phyloP scores from a whole-genome alignment of 2,113 vertebrate genomes.

The Heterotis niloticus region DNA sequence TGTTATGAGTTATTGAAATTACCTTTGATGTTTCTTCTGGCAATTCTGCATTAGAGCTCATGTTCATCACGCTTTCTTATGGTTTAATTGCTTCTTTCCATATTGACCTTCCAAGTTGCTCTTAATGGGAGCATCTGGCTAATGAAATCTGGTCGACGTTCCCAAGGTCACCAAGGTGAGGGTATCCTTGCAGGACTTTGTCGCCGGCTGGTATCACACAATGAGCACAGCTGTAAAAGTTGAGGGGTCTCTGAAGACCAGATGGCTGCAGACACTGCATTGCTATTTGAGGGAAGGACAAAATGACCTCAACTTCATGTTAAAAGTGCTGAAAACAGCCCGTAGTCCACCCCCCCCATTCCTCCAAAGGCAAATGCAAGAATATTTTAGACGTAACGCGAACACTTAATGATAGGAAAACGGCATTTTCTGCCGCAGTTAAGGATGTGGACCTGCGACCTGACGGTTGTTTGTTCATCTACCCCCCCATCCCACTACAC shows the following conservation, averaged over 20 bases:
- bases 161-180: neutral
- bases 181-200: neutral
- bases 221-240: neutral
- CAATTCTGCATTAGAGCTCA: neutral
- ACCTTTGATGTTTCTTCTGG: neutral
- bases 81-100: no score
- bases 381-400: no score
- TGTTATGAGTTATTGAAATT: neutral
- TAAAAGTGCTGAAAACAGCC: neutral
- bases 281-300: conserved; percentile 13
- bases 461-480: no score
- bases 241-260: conserved; percentile 6
- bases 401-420: no score
- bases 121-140: neutral
- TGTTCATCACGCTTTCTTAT: neutral
- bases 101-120: neutral
- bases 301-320: conserved; percentile 7
- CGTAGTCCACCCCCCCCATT: neutral
- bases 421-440: no score
- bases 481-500: no score
- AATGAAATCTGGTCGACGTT: neutral
- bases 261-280: neutral
- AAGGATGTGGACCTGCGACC: no score
- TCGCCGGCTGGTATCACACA: conserved; percentile 5
- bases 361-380: no score